phyloP scores from a whole-genome alignment of 2,888 invertebrate species.

The Brachyptera putata region DNA sequence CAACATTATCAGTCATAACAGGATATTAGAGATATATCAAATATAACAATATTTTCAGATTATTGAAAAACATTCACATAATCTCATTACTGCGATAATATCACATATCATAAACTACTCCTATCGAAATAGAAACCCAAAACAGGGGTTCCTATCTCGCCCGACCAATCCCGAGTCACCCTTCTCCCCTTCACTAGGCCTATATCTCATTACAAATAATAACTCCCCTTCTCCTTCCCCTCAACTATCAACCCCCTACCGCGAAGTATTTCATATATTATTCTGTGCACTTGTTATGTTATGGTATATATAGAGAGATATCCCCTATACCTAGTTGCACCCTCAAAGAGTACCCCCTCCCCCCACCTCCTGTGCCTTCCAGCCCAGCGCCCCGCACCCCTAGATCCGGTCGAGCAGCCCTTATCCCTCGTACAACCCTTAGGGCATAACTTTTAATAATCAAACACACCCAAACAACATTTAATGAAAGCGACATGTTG shows the following conservation, averaged over 20 bases:
- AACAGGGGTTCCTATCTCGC: slow-evolving; percentile 3
- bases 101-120: too few relatives aligned
- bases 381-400: slow-evolving; percentile 21
- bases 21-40: too few relatives aligned
- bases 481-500: slow-evolving; percentile 31
- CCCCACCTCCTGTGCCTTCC: slow-evolving; percentile 18
- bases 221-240: slow-evolving; percentile 5
- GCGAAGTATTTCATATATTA: too few relatives aligned
- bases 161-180: slow-evolving; percentile 16
- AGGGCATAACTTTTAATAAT: slow-evolving; percentile 30
- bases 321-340: neutral
- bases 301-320: neutral
- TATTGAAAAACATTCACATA: too few relatives aligned
- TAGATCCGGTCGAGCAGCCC: slow-evolving; percentile 1
- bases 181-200: slow-evolving; percentile 6
- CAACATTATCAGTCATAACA: too few relatives aligned
- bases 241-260: too few relatives aligned
- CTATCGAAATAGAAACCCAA: slow-evolving; percentile 7
- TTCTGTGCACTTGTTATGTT: slow-evolving; percentile 14
- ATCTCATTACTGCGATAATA: too few relatives aligned
- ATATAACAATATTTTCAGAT: too few relatives aligned
- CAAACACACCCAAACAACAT: slow-evolving; percentile 32
- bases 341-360: neutral
- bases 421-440: slow-evolving; percentile 7
- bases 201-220: slow-evolving; percentile 22